A percentile compares a stretch with the other conserved stretches of the same genome.
Evolutionary conservation across 2,797 vertebrate genomes (phyloP).

Genomic region (Distichodus sexfasciatus): DNA sequence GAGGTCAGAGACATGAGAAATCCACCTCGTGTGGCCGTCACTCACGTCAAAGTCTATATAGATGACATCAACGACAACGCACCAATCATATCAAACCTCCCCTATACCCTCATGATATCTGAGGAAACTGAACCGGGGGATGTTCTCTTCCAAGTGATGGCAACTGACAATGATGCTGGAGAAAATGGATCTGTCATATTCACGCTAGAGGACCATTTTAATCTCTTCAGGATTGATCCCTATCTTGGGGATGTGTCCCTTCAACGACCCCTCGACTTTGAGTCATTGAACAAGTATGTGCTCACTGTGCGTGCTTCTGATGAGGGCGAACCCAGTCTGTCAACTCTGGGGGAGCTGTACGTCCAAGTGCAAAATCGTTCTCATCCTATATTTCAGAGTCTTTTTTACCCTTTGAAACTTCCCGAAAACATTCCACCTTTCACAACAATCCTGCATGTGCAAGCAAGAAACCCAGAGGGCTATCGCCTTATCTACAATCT

Average conservation of each 20-base stretch:
- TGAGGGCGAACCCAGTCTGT: conserved; percentile 77
- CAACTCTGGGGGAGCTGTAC: conserved; percentile 75
- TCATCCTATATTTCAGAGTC: conserved; percentile 91
- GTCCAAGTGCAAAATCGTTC: conserved; percentile 90
- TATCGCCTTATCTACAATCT: conserved; percentile 95
- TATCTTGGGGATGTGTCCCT: conserved; percentile 90
- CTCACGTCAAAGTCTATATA: conserved; percentile 83
- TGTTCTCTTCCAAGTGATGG: conserved; percentile 88
- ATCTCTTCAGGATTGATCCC: conserved; percentile 89
- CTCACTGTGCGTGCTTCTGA: conserved; percentile 84
- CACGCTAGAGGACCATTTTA: conserved; percentile 82
- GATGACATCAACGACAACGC: conserved; percentile 90
- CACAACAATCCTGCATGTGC: conserved; percentile 91
- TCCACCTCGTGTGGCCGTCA: conserved; percentile 80
- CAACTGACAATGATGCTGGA: conserved; percentile 83
- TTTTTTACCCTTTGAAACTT: conserved; percentile 87
- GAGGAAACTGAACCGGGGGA: conserved; percentile 90
- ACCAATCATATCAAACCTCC: conserved; percentile 86
- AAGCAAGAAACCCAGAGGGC: conserved; percentile 93
- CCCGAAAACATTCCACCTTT: conserved; percentile 89
- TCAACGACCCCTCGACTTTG: conserved; percentile 87
- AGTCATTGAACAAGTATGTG: conserved; percentile 86
- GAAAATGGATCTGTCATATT: conserved; percentile 83
- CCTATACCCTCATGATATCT: conserved; percentile 83
- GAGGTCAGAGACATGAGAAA: conserved; percentile 82